Percentiles rank a stretch among this genome's conserved stretches.
Evolutionary conservation across 1,140 invertebrate species (phyloP).

Genomic region (Zophobas atratus): DNA sequence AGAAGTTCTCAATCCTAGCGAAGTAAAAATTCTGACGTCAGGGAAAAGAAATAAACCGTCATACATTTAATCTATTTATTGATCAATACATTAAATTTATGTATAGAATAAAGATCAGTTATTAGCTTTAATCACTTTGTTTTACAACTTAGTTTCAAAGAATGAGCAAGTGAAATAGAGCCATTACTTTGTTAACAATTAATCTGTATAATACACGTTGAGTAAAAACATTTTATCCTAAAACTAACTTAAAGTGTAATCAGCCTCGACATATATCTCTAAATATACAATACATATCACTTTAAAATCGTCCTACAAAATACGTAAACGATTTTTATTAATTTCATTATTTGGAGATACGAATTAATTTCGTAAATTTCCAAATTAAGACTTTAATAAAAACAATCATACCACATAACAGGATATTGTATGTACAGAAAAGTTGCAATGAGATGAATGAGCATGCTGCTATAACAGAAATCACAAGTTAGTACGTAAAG

Average conservation of each 20-base stretch:
- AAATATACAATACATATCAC: conserved; percentile 51
- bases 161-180: conserved; percentile 55
- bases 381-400: conserved; percentile 32
- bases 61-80: conserved; percentile 39
- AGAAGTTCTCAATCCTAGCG: neutral
- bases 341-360: conserved; percentile 15
- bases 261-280: conserved; percentile 57
- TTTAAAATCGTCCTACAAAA: conserved; percentile 43
- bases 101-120: conserved; percentile 42
- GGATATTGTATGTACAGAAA: conserved; percentile 16
- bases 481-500: neutral
- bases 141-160: conserved; percentile 40
- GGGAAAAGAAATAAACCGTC: neutral
- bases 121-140: conserved; percentile 33
- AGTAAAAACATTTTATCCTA: conserved; percentile 52
- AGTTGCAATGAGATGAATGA: conserved; percentile 34
- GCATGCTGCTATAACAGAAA: conserved; percentile 4
- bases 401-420: conserved; percentile 22
- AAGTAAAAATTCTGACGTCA: conserved; percentile 3
- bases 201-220: conserved; percentile 47
- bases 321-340: conserved; percentile 34
- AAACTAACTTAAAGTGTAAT: conserved; percentile 53
- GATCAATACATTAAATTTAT: conserved; percentile 39
- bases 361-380: neutral
- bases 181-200: conserved; percentile 48